Percentiles rank a stretch among this genome's conserved stretches.
These are phyloP conservation scores for Aphodius sticticus DNA, from an alignment of 2,888 invertebrate species.

Conservation along the genomic window DNA sequence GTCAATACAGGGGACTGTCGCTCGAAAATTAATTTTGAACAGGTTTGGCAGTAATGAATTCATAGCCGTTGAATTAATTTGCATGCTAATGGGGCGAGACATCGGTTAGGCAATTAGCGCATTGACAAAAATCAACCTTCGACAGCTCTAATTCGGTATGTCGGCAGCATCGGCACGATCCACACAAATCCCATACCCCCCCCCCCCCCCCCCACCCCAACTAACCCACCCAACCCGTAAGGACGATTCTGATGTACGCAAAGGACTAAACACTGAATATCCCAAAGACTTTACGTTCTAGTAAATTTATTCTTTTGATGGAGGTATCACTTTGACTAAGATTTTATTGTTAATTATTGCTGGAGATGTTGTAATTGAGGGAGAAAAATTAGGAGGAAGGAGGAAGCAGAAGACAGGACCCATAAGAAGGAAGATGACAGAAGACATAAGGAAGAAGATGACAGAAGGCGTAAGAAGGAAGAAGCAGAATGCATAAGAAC, in stretches of 20 bases:
- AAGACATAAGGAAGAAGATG: too few species aligned
- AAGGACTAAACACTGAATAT: too few species aligned
- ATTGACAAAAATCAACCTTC: constrained; percentile 21
- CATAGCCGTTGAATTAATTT: constrained; percentile 28
- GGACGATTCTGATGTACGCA: neutral
- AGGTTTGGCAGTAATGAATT: constrained; percentile 29
- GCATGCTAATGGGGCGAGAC: constrained; percentile 28
- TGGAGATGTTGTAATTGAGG: too few species aligned
- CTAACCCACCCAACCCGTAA: neutral
- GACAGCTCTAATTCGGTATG: constrained; percentile 13
- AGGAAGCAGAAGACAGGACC: too few species aligned
- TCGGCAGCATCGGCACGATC: neutral
- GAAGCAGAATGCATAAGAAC: too few species aligned
- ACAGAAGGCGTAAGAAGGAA: too few species aligned
- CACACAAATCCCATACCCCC: constrained; percentile 10
- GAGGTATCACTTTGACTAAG: too few species aligned
- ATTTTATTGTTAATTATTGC: too few species aligned
- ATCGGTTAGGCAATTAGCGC: constrained; percentile 25
- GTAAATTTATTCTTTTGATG: too few species aligned
- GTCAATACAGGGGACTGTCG: constrained; percentile 5
- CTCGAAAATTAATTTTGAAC: constrained; percentile 28
- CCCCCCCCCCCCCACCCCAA: neutral
- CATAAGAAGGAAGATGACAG: too few species aligned
- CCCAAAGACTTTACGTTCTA: too few species aligned
- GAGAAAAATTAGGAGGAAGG: too few species aligned